Percentiles rank a stretch among this genome's conserved stretches.
Evolutionary conservation across 2,113 vertebrate species (phyloP).

Genomic region (Ceuthmochares aereus): DNA sequence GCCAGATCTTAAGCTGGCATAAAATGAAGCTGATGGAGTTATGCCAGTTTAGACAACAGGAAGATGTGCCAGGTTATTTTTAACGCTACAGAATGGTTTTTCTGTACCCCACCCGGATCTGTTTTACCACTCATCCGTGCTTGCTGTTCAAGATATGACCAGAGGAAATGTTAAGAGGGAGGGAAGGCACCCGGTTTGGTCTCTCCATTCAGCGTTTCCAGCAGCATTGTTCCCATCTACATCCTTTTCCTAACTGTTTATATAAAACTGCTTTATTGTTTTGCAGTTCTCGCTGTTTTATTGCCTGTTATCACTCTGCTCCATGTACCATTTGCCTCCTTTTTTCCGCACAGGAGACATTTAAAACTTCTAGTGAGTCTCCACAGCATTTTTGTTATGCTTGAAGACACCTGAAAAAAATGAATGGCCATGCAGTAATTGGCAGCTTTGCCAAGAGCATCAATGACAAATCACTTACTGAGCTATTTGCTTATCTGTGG

Average conservation of each 20-base stretch:
- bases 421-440: fast-evolving
- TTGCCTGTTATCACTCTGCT: not conserved
- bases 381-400: not conserved
- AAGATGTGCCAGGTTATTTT: not conserved
- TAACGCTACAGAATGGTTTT: not conserved
- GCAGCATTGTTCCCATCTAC: not conserved
- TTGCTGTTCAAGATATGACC: not conserved
- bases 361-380: not conserved
- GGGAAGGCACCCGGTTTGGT: not conserved
- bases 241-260: not conserved
- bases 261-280: not conserved
- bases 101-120: not conserved
- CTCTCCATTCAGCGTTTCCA: not conserved
- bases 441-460: not conserved
- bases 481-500: not conserved
- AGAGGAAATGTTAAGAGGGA: not conserved
- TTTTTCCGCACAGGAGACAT: not conserved
- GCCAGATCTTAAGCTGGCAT: not conserved
- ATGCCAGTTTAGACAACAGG: not conserved
- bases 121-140: not conserved
- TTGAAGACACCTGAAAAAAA: not conserved
- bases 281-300: not conserved
- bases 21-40: not conserved
- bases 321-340: not conserved
- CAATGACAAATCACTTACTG: not conserved